Evolutionary conservation across 2,113 vertebrate species (phyloP), one percentile per base, ranked within the genome.

Genomic region (Anarrhichthys ocellatus): DNA sequence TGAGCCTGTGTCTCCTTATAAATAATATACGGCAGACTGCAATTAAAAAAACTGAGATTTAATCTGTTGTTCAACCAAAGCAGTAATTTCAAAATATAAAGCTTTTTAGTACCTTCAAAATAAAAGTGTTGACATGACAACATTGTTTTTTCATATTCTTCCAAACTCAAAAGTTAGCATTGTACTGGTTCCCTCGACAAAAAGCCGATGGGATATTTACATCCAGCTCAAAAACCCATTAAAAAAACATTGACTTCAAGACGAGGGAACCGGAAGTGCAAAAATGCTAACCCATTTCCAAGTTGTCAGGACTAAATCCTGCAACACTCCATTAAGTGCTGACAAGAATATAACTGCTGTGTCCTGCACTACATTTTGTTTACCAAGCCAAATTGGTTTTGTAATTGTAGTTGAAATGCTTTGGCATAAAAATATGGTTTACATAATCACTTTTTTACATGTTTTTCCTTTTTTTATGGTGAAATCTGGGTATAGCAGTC

Each of bases 1-100:
- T 46, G 56, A 48, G 50, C 13, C 38, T 73, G 4, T 42, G 24
- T 66, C 34, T 61, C 24, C 32, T 69, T 65, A 79, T 81, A 44
- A 36, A 17, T 9, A 22, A 9, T 27, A 11, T 14, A 56, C 6
- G 13, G 14, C 11, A 64, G 36, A 44, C n/a, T 54, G 17, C 17
- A n/a, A 29, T 22, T 54, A 2, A 82, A 38, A 40, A 29, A 73
- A 24, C 9, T 2, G 2, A 58, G 0, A 79, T 67, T 66, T 34
- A 46, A 50, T 59, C 15, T 42, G 29, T 50, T 63, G 46, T 1
- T 59, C 61, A 42, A 61, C 50, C 32, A 72, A 68, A 76, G 62
- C 29, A 62, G 29, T 15, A 29, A 56, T 40, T 50, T 34, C 32
- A 2, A 42, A 44, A 54, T 34, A 70, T 22, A 10, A 48, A n/a